phyloP scores from a whole-genome alignment of 2,113 vertebrate species.

The Dasyurus viverrinus region DNA sequence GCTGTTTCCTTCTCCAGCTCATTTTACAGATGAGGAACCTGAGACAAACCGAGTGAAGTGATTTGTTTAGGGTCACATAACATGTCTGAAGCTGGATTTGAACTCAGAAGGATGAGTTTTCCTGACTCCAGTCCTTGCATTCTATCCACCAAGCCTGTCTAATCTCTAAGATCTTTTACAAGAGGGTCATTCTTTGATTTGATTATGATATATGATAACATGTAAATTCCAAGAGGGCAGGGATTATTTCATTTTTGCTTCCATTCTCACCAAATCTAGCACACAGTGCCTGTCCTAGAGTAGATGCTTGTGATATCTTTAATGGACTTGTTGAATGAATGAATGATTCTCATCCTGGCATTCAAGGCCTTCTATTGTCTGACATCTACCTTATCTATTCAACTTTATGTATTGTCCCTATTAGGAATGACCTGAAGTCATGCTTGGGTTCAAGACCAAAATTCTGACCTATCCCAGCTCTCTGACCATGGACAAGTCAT shows the following conservation, averaged over 20 bases:
- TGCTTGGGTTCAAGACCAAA: background rate
- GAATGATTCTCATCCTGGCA: background rate
- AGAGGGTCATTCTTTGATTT: background rate
- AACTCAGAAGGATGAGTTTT: background rate
- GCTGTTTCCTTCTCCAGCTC: background rate
- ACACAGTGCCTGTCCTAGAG: background rate
- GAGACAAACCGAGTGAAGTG: background rate
- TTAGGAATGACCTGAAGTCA: background rate
- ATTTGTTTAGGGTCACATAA: background rate
- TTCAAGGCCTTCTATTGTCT: background rate
- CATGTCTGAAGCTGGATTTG: background rate
- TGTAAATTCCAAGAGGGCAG: background rate
- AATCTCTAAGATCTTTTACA: background rate
- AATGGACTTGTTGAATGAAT: background rate
- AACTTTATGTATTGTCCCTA: background rate
- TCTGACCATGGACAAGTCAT: background rate
- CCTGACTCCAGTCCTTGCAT: background rate
- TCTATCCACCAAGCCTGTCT: too few species aligned
- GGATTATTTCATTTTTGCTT: background rate
- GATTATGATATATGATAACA: background rate
- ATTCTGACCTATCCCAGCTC: background rate
- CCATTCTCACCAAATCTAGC: background rate
- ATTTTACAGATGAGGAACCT: background rate
- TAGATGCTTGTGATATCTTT: background rate
- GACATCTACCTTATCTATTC: background rate